phyloP scores from a whole-genome alignment of 1,140 invertebrate genomes.

The Thaumetopoea pityocampa region DNA sequence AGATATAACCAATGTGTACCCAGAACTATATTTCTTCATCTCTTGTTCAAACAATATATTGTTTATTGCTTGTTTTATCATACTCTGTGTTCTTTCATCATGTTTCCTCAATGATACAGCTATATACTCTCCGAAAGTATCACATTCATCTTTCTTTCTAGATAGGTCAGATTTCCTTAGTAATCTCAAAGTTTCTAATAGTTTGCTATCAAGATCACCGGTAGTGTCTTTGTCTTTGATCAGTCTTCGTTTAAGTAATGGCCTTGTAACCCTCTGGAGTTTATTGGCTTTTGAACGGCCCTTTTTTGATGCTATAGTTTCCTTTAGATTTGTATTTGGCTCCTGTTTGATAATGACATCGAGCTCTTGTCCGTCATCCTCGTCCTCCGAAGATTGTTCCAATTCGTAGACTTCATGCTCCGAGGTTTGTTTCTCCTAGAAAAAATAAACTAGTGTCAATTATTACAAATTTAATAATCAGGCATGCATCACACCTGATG shows the following conservation, averaged over 20 bases:
- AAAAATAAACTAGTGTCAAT: too few species aligned
- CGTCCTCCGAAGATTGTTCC: slow-evolving; percentile 2
- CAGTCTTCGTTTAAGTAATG: slow-evolving; percentile 1
- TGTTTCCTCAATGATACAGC: slow-evolving; percentile 57
- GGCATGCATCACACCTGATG: too few species aligned
- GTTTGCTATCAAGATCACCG: slow-evolving; percentile 20
- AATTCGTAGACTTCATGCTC: too few species aligned
- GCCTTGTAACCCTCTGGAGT: neutral
- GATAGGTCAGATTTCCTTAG: slow-evolving; percentile 33
- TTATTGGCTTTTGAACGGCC: neutral
- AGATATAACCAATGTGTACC: slow-evolving; percentile 34
- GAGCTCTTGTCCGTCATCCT: neutral
- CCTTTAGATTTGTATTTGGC: neutral
- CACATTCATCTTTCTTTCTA: slow-evolving; percentile 61
- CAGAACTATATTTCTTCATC: slow-evolving; percentile 56
- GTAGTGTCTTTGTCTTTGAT: slow-evolving; percentile 2
- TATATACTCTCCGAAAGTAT: slow-evolving; percentile 65
- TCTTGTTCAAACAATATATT: slow-evolving; percentile 67
- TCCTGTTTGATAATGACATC: slow-evolving; percentile 9
- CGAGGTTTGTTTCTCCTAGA: too few species aligned
- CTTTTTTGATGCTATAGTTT: neutral
- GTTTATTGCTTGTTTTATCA: slow-evolving; percentile 71
- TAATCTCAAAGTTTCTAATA: slow-evolving; percentile 31
- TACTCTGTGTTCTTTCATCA: slow-evolving; percentile 55
- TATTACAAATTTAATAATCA: too few species aligned